A percentile compares a stretch with the other conserved stretches of the same genome.
phyloP scores from a whole-genome alignment of 2,888 invertebrate species.

The Invenusta paracnida region DNA sequence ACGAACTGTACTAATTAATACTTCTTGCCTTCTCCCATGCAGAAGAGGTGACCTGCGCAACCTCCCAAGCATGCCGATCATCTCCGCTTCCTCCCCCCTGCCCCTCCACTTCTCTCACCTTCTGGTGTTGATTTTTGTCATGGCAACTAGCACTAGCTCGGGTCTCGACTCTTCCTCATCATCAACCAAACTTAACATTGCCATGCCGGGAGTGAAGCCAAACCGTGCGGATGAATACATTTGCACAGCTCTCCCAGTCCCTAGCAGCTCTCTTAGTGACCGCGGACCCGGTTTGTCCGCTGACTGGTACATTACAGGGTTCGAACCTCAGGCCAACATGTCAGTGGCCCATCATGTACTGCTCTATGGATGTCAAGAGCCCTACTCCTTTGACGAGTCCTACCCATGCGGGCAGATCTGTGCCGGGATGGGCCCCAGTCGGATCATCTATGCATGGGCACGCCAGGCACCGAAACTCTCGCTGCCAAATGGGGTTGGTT shows the following conservation, averaged over 20 bases:
- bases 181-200: constrained; percentile 8
- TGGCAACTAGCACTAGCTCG: too few species aligned
- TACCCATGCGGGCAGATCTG: constrained; percentile 78
- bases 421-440: constrained; percentile 62
- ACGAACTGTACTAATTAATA: too few species aligned
- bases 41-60: too few species aligned
- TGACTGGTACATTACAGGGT: constrained; percentile 56
- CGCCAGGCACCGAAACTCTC: constrained; percentile 65
- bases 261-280: not conserved
- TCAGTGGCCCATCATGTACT: constrained; percentile 66
- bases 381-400: constrained; percentile 53
- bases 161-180: too few species aligned
- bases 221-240: constrained; percentile 61
- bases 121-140: too few species aligned
- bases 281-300: not conserved
- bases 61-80: too few species aligned
- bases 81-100: too few species aligned
- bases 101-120: too few species aligned
- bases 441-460: constrained; percentile 67
- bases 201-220: constrained; percentile 36
- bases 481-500: constrained; percentile 64
- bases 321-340: constrained; percentile 64
- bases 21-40: too few species aligned
- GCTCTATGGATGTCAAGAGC: constrained; percentile 64
- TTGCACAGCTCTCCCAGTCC: constrained; percentile 51